Conservation (phyloP, 1,140 invertebrate species). For the Hesperophylax magnus region DNA sequence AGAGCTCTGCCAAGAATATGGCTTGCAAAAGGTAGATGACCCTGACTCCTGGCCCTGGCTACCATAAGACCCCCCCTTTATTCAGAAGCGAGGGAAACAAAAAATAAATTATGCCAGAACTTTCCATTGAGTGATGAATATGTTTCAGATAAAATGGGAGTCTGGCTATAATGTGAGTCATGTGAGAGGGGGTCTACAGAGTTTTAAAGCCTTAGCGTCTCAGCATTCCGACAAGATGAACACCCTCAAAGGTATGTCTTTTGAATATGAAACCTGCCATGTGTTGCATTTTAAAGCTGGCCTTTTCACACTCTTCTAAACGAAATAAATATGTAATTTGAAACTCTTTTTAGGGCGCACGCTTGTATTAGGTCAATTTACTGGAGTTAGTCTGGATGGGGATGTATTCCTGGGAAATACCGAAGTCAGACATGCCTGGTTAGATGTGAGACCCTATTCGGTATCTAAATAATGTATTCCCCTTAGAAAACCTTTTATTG, state of each 20-base stretch:
- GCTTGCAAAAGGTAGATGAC: slow-evolving; percentile 72
- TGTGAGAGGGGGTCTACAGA: slow-evolving; percentile 86
- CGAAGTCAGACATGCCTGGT: slow-evolving; percentile 92
- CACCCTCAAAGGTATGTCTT: slow-evolving; percentile 73
- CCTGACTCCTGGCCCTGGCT: too few species aligned
- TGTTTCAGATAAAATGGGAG: slow-evolving; percentile 72
- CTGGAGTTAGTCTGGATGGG: slow-evolving; percentile 90
- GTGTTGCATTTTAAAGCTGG: too few species aligned
- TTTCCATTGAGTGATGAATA: too few species aligned
- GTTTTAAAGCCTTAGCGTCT: slow-evolving; percentile 78
- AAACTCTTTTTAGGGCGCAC: slow-evolving; percentile 72
- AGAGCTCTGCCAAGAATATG: slow-evolving; percentile 69
- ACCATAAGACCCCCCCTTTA: too few species aligned
- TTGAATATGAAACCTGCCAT: not conserved
- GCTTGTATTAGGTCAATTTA: slow-evolving; percentile 88
- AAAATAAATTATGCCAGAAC: too few species aligned
- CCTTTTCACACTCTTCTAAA: too few species aligned
- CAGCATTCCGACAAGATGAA: slow-evolving; percentile 80
- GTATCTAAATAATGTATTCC: too few species aligned
- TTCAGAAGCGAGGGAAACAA: too few species aligned
- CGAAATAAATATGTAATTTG: too few species aligned
- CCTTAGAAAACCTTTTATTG: too few species aligned
- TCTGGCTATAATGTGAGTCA: slow-evolving; percentile 92
- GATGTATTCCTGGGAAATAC: slow-evolving; percentile 90
- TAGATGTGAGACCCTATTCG: slow-evolving; percentile 74